Conservation (phyloP, 1,140 invertebrate genomes). For the Mactra quadrangularis region DNA sequence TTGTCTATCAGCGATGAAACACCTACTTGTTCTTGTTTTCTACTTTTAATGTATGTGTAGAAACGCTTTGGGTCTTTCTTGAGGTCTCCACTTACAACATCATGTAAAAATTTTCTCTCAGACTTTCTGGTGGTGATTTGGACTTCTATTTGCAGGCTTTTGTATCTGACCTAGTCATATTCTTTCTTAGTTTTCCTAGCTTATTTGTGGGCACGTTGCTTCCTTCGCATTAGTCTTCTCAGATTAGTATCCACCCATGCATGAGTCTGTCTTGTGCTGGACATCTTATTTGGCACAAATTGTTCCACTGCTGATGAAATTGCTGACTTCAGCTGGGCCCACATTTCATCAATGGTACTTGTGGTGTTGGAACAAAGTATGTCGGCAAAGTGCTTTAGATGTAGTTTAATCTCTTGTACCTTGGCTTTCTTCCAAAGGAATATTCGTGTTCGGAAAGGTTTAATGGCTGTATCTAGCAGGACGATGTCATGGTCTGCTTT, state of each 20-base stretch:
- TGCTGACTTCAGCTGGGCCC: constrained; percentile 8
- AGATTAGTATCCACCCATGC: constrained; percentile 15
- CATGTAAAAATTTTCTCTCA: not conserved
- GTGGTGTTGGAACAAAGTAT: not conserved
- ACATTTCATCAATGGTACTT: constrained; percentile 1
- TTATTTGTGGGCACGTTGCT: not conserved
- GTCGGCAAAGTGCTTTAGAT: not conserved
- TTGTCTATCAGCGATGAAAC: too few species aligned
- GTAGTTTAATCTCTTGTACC: constrained; percentile 2
- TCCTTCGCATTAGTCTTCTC: not conserved
- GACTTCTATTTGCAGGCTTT: not conserved
- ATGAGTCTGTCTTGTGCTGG: constrained; percentile 19
- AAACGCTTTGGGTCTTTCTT: constrained; percentile 10
- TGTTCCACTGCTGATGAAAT: not conserved
- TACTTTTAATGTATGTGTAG: not conserved
- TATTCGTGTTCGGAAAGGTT: not conserved
- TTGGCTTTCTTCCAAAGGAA: constrained; percentile 21
- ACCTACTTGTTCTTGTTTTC: too few species aligned
- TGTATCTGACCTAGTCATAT: constrained; percentile 2
- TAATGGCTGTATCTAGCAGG: not conserved
- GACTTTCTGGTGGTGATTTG: not conserved
- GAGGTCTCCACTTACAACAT: not conserved
- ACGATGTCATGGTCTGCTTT: constrained; percentile 9
- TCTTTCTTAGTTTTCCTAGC: not conserved
- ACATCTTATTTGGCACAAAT: constrained; percentile 19